phyloP scores from a whole-genome alignment of 2,888 invertebrate genomes.

The Sminthurides aquaticus region DNA sequence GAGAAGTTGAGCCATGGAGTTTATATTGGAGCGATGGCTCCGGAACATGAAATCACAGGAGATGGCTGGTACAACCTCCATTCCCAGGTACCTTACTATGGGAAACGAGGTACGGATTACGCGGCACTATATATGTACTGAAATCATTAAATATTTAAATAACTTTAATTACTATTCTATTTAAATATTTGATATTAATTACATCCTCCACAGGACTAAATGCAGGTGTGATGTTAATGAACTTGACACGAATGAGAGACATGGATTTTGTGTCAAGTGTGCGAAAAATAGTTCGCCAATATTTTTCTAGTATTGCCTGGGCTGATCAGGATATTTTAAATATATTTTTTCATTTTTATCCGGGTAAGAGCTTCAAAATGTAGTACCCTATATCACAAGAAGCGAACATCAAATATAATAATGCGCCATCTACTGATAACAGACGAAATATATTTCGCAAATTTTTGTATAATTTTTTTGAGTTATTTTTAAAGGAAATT shows the following conservation, averaged over 20 bases:
- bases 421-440: too few relatives aligned
- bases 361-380: conserved; percentile 53
- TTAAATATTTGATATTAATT: too few relatives aligned
- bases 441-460: too few relatives aligned
- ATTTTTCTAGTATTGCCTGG: conserved; percentile 81
- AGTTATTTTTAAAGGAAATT: too few relatives aligned
- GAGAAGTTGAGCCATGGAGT: conserved; percentile 54
- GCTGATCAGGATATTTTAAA: conserved; percentile 97
- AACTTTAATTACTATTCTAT: too few relatives aligned
- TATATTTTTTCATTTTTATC: conserved; percentile 77
- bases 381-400: too few relatives aligned
- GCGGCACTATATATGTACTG: too few relatives aligned
- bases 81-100: conserved; percentile 90
- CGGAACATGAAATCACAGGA: conserved; percentile 83
- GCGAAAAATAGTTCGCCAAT: conserved; percentile 74
- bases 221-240: conserved; percentile 97
- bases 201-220: too few relatives aligned
- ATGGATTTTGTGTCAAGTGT: conserved; percentile 81
- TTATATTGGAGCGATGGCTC: conserved; percentile 78
- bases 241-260: conserved; percentile 68
- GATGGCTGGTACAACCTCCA: conserved; percentile 94
- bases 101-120: conserved; percentile 70
- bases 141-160: too few relatives aligned
- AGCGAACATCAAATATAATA: too few relatives aligned
- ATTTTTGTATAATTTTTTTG: too few relatives aligned